These are phyloP conservation scores for Mechanitis mazaeus DNA, from an alignment of 2,888 invertebrate genomes.

Conservation along the genomic window DNA sequence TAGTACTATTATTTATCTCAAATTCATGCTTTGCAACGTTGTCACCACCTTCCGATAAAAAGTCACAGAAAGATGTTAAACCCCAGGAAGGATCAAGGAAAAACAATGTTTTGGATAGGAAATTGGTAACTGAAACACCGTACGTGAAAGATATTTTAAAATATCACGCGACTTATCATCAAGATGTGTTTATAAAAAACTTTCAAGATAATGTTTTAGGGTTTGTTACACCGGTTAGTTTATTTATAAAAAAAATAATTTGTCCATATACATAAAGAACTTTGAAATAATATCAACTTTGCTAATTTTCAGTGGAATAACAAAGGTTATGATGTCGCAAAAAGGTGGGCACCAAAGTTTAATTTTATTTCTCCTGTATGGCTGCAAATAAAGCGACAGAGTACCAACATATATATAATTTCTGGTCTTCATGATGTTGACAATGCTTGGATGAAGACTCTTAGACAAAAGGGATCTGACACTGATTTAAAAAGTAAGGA, in stretches of 20 bases:
- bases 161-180: constrained; percentile 85
- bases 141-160: constrained; percentile 84
- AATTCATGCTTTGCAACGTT: constrained; percentile 64
- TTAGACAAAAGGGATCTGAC: constrained; percentile 77
- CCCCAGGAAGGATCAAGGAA: constrained; percentile 77
- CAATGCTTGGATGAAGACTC: constrained; percentile 86
- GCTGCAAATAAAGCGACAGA: constrained; percentile 87
- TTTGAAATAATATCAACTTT: neutral
- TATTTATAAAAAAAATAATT: constrained; percentile 5
- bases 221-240: constrained; percentile 89
- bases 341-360: constrained; percentile 91
- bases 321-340: constrained; percentile 95
- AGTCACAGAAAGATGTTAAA: constrained; percentile 64
- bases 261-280: constrained; percentile 3
- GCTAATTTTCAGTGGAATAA: constrained; percentile 89
- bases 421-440: constrained; percentile 90
- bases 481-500: constrained; percentile 77
- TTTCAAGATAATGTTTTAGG: constrained; percentile 88
- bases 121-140: constrained; percentile 81
- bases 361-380: constrained; percentile 95
- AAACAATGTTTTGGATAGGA: constrained; percentile 81
- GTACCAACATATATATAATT: constrained; percentile 79
- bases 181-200: constrained; percentile 79
- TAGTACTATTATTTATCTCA: constrained; percentile 52
- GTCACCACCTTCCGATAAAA: constrained; percentile 68